Evolutionary conservation across 2,888 invertebrate species (phyloP).

Genomic region (Theristus sp.): DNA sequence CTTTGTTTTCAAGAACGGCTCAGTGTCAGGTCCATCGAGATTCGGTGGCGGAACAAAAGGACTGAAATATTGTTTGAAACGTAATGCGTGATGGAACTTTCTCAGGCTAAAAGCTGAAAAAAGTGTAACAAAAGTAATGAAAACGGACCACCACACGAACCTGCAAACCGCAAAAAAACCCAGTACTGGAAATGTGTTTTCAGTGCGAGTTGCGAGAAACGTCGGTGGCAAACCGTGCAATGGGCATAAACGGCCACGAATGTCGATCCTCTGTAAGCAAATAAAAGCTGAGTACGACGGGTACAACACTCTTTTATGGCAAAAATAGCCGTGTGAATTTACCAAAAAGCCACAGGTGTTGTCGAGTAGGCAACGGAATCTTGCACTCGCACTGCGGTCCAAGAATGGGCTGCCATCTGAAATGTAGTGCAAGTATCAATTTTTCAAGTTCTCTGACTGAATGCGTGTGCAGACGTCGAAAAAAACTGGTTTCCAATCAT

Average conservation of each 20-base stretch:
- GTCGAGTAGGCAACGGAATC: constrained; percentile 93
- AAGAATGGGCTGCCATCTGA: constrained; percentile 31
- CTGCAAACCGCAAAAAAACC: constrained; percentile 94
- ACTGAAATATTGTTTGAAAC: constrained; percentile 11
- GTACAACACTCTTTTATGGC: neutral
- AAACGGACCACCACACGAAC: constrained; percentile 7
- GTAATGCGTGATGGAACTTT: too few relatives aligned
- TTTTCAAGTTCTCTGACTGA: too few relatives aligned
- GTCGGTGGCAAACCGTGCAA: constrained; percentile 60
- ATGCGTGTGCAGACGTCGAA: too few relatives aligned
- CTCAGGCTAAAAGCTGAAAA: neutral
- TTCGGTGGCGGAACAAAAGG: constrained; percentile 95
- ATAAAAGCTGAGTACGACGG: neutral
- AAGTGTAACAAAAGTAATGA: neutral
- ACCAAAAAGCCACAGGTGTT: constrained; percentile 98
- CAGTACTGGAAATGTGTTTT: constrained; percentile 42
- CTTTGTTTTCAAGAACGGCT: constrained; percentile 98
- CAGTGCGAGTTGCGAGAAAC: constrained; percentile 60
- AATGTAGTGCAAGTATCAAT: constrained; percentile 3
- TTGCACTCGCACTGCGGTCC: constrained; percentile 89
- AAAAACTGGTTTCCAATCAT: too few relatives aligned
- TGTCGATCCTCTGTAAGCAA: constrained; percentile 58
- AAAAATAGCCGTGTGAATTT: too few relatives aligned
- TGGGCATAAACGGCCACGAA: constrained; percentile 83
- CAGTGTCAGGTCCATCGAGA: constrained; percentile 88